Conservation (phyloP, 1,140 invertebrate genomes). For the Drosophila bocqueti region DNA sequence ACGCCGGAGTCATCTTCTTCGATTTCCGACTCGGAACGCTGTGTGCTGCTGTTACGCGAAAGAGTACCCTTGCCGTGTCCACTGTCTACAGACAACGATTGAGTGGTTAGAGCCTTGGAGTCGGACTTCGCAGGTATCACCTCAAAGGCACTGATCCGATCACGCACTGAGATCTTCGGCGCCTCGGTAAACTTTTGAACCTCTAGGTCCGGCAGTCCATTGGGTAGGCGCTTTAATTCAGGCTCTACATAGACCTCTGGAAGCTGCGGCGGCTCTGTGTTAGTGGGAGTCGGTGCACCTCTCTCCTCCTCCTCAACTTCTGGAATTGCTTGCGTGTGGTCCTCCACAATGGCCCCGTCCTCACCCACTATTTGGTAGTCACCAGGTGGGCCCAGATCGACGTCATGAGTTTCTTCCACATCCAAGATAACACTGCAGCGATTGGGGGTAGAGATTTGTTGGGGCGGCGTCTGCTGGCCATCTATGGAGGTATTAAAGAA, state of each 20-base stretch:
- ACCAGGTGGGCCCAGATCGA: constrained; percentile 59
- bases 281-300: constrained; percentile 59
- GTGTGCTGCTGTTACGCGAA: constrained; percentile 79
- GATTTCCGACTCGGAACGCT: constrained; percentile 86
- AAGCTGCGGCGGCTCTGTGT: constrained; percentile 35
- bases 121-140: constrained; percentile 8
- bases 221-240: constrained; percentile 54
- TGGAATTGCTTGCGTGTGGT: constrained; percentile 16
- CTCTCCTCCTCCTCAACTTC: constrained; percentile 42
- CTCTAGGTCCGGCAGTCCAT: constrained; percentile 68
- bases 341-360: constrained; percentile 49
- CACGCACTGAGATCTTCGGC: constrained; percentile 76
- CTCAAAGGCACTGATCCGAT: constrained; percentile 83
- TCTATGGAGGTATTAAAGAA: constrained; percentile 82
- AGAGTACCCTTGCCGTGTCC: constrained; percentile 72
- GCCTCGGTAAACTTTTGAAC: constrained; percentile 68
- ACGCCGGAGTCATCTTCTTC: constrained; percentile 91
- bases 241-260: constrained; percentile 68
- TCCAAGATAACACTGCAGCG: constrained; percentile 55
- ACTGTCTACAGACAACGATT: constrained; percentile 76
- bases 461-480: constrained; percentile 64
- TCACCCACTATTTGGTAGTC: constrained; percentile 60
- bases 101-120: constrained; percentile 48
- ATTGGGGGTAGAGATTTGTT: constrained; percentile 29
- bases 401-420: constrained; percentile 33